Evolutionary conservation across 2,888 invertebrate species (phyloP).

Genomic region (Candidula unifasciata): DNA sequence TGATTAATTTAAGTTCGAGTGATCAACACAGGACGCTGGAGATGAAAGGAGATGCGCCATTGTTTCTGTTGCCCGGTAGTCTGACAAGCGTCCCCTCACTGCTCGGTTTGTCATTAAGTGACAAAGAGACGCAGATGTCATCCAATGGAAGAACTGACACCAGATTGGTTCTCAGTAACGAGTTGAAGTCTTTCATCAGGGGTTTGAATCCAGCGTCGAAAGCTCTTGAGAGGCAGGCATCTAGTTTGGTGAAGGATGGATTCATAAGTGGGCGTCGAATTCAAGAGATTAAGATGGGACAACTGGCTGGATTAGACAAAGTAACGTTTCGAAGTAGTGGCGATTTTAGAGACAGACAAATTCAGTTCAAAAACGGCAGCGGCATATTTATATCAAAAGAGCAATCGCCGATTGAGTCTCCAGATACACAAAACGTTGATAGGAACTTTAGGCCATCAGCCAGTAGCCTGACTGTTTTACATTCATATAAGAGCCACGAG

Average conservation of each 20-base stretch:
- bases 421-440: background rate
- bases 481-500: slow-evolving; percentile 17
- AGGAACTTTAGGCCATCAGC: background rate
- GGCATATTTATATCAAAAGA: slow-evolving; percentile 4
- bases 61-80: background rate
- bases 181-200: slow-evolving; percentile 3
- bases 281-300: slow-evolving; percentile 36
- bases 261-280: slow-evolving; percentile 43
- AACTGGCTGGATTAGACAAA: slow-evolving; percentile 31
- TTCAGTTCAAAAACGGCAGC: background rate
- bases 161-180: background rate
- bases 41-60: slow-evolving; percentile 37
- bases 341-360: background rate
- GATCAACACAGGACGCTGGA: background rate
- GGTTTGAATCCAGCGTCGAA: background rate
- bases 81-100: background rate
- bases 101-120: background rate
- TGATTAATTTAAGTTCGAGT: slow-evolving; percentile 46
- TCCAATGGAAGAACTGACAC: background rate
- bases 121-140: slow-evolving; percentile 15
- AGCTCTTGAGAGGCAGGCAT: background rate
- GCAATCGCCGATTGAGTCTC: slow-evolving; percentile 4
- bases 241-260: slow-evolving; percentile 19
- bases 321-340: background rate
- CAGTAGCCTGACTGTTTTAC: slow-evolving; percentile 3